A percentile compares a stretch with the other conserved stretches of the same genome.
Evolutionary conservation across 2,113 vertebrate genomes (phyloP).

Genomic region (Heterotis niloticus): DNA sequence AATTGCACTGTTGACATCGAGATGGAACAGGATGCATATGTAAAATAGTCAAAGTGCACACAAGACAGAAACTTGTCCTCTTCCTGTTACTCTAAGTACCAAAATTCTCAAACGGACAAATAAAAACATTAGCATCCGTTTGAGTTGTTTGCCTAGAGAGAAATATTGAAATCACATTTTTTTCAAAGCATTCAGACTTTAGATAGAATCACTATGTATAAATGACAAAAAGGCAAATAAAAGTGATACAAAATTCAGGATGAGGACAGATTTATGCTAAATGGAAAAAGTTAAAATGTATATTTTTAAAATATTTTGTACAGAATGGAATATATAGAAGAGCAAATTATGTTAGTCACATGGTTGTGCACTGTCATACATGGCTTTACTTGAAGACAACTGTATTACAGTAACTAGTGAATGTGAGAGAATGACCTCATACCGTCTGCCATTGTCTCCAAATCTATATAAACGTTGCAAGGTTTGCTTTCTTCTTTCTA

Average conservation of each 20-base stretch:
- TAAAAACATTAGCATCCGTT: conserved; percentile 9
- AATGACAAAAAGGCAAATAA: conserved; percentile 34
- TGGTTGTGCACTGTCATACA: conserved; percentile 51
- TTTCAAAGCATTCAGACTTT: conserved; percentile 27
- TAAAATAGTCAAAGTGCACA: conserved; percentile 2
- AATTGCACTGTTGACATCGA: neutral
- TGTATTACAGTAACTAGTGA: conserved; percentile 47
- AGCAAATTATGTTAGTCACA: conserved; percentile 49
- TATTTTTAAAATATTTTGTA: conserved; percentile 69
- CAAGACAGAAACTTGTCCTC: neutral
- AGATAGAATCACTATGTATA: conserved; percentile 36
- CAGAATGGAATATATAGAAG: conserved; percentile 46
- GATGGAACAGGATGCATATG: neutral
- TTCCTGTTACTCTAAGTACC: conserved; percentile 28
- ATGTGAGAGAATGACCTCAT: conserved; percentile 43
- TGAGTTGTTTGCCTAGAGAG: conserved; percentile 27
- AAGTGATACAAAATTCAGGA: conserved; percentile 19
- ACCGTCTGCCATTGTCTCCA: conserved; percentile 50
- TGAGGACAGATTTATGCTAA: conserved; percentile 42
- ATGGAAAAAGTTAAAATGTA: conserved; percentile 49
- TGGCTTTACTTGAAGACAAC: conserved; percentile 46
- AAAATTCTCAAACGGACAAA: neutral
- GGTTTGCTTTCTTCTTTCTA: conserved; percentile 34
- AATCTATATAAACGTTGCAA: conserved; percentile 36
- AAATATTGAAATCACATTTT: conserved; percentile 36